Evolutionary conservation across 2,888 invertebrate species (phyloP).

Genomic region (Caenorhabditis imperialis): DNA sequence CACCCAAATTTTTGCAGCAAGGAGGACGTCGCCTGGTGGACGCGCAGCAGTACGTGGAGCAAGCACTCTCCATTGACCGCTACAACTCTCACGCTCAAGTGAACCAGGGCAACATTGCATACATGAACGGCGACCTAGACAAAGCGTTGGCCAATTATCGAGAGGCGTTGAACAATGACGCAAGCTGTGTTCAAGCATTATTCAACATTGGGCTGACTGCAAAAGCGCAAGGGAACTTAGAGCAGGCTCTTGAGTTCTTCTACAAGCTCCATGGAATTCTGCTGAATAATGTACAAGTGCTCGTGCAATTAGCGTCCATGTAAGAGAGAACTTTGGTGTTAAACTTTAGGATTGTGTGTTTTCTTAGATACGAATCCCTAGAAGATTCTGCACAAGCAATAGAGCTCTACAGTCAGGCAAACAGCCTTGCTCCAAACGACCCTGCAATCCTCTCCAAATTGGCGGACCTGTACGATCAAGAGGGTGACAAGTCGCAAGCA

Average conservation of each 20-base stretch:
- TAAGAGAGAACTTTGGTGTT: conserved; percentile 75
- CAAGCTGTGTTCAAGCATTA: conserved; percentile 83
- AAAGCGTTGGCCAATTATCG: conserved; percentile 78
- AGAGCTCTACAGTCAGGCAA: conserved; percentile 81
- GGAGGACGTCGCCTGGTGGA: conserved; percentile 84
- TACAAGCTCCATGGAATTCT: conserved; percentile 85
- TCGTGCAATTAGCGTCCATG: conserved; percentile 87
- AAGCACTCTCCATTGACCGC: conserved; percentile 85
- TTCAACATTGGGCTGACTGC: conserved; percentile 82
- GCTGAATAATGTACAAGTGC: conserved; percentile 85
- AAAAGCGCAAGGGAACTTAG: conserved; percentile 84
- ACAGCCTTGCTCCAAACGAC: conserved; percentile 90
- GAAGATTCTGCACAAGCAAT: conserved; percentile 82
- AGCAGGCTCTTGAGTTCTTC: conserved; percentile 87
- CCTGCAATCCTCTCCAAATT: conserved; percentile 90
- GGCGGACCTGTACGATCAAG: conserved; percentile 90
- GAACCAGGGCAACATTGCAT: conserved; percentile 87
- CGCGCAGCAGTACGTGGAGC: conserved; percentile 86
- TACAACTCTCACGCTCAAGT: conserved; percentile 88
- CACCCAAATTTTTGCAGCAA: conserved; percentile 82
- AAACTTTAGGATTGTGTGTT: not conserved
- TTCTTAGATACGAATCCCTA: conserved; percentile 83
- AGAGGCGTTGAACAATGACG: conserved; percentile 86
- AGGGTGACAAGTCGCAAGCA: conserved; percentile 92
- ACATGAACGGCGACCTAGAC: conserved; percentile 81